Evolutionary conservation across 37 sponge, comb jelly and placozoan genomes (phyloP).

Genomic region (Amphimedon queenslandica): DNA sequence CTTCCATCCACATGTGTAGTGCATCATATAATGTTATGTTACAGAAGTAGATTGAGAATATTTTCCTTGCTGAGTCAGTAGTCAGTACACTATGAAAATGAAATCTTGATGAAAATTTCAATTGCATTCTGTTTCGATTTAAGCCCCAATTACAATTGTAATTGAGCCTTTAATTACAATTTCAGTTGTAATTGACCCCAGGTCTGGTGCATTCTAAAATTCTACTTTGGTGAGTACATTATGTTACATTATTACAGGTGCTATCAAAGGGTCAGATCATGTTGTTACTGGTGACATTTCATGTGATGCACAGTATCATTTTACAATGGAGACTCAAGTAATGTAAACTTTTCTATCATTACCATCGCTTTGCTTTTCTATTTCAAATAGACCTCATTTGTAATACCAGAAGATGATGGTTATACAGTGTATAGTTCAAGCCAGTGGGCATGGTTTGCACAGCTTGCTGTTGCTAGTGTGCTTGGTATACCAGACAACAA

Average conservation of each 20-base stretch:
- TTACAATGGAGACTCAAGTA: constrained; percentile 77
- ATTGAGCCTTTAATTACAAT: no score
- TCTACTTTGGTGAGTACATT: constrained; percentile 26
- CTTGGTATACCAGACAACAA: constrained; percentile 52
- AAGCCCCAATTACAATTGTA: no score
- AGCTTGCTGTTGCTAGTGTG: constrained; percentile 46
- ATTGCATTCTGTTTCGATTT: no score
- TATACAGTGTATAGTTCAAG: constrained; percentile 44
- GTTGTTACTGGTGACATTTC: constrained; percentile 47
- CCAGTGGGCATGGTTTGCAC: constrained; percentile 44
- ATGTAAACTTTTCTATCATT: neutral
- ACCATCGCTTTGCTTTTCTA: neutral
- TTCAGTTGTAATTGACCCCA: no score
- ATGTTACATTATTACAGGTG: constrained; percentile 43
- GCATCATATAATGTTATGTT: no score
- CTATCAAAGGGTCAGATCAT: constrained; percentile 36
- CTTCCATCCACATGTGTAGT: no score
- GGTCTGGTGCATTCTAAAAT: no score
- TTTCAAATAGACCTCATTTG: constrained; percentile 28
- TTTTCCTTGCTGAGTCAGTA: no score
- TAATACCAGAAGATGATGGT: constrained; percentile 56
- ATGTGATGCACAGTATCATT: constrained; percentile 72
- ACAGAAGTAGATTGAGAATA: no score
- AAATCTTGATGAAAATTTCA: no score
- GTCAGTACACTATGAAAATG: no score